Percentiles rank a stretch among this genome's conserved stretches.
phyloP scores from a whole-genome alignment of 2,888 invertebrate genomes.

The Autographa pulchrina region DNA sequence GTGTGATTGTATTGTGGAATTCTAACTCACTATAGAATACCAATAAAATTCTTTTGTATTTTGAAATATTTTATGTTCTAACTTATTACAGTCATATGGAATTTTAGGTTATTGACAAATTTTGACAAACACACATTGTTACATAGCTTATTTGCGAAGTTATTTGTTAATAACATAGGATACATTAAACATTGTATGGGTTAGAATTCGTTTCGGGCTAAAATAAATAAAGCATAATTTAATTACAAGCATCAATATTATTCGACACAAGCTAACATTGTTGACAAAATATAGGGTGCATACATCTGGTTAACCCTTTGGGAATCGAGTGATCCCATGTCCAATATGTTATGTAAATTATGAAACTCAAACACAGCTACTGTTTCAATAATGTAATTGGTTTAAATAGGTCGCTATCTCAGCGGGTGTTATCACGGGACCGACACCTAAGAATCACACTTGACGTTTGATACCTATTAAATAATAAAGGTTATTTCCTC shows the following conservation, averaged over 20 bases:
- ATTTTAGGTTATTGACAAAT: too few species aligned
- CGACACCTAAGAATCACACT: conserved; percentile 31
- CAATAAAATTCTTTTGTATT: conserved; percentile 26
- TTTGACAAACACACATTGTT: too few species aligned
- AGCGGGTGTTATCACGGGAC: conserved; percentile 25
- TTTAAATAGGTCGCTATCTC: conserved; percentile 28
- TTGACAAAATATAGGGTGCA: conserved; percentile 7
- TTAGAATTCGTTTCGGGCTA: background rate
- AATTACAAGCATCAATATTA: conserved; percentile 6
- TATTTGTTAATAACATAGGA: too few species aligned
- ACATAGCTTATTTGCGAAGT: too few species aligned
- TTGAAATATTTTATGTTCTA: too few species aligned
- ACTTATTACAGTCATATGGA: too few species aligned
- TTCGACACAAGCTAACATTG: conserved; percentile 4
- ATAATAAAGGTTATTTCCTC: conserved; percentile 56
- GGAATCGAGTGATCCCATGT: conserved; percentile 5
- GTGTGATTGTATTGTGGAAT: conserved; percentile 52
- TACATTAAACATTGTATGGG: background rate
- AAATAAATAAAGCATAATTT: background rate
- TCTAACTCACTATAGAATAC: conserved; percentile 40
- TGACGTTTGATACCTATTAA: conserved; percentile 49
- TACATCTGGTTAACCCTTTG: background rate
- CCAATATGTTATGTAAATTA: conserved; percentile 7
- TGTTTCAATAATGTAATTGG: conserved; percentile 3
- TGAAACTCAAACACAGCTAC: conserved; percentile 2